Evolutionary conservation across 2,888 invertebrate genomes (phyloP), one percentile per base, ranked within the genome.

Genomic region (Spilosoma lubricipeda): DNA sequence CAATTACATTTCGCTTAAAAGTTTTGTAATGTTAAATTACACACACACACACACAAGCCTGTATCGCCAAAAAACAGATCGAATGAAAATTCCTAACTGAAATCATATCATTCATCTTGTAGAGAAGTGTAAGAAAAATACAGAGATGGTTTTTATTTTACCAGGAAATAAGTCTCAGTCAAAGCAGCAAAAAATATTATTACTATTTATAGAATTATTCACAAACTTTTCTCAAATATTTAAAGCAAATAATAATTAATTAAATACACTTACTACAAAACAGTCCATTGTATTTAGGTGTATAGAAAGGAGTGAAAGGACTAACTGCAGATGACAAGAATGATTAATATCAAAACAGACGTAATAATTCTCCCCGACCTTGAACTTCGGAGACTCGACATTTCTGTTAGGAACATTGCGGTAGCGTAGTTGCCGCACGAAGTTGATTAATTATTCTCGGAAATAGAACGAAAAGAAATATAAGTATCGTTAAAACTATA

Each of bases 311-410:
- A 39, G 36, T 48, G 18, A 45, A 56, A 63, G 30, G 63, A 7
- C 63, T 18, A 18, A 30, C 59, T 73, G 70, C 42, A 67, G 66
- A 45, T 73, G 73, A 73, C 73, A 70, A 59, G 52, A 36, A 59
- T 70, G 65, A 73, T 73, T 73, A 73, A 73, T 73, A 70, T 66
- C 70, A 66, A 66, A 70, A 66, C 59, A 56, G 56, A 45, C 66
- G 64, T 65, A 73, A 73, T 70, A 73, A 70, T 65, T 70, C 52
- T 45, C 66, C 5, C 65, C 65, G 59, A 66, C 73, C 70, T 73
- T 70, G 70, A 52, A 70, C 66, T 70, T 66, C 23, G 30, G 30
- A 52, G 66, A 68, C 33, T 45, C 59, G 72, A 67, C 67, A 67
- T 72, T 63, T 71, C 74, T 74, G 63, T 63, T 20, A 67, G 39